Evolutionary conservation across 2,888 invertebrate species (phyloP), one percentile per base, ranked within the genome.

Genomic region (Pachymerium ferrugineum): DNA sequence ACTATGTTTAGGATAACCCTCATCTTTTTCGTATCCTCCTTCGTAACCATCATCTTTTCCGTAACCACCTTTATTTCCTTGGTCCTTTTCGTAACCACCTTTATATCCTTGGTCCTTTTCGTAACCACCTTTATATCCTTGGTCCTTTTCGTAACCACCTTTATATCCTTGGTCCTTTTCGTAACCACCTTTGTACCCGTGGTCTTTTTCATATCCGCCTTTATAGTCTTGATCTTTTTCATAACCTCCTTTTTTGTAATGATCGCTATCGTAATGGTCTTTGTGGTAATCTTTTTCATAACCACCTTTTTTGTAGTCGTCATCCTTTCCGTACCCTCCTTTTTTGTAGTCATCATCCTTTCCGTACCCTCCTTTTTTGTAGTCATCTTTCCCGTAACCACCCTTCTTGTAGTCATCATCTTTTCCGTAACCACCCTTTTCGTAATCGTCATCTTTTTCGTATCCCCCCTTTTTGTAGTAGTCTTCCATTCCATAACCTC

Each of bases 241-340:
- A 16, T 54, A 5, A 10, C 10, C 10, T n/a, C 14, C 42, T 42
- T 42, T 42, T 16, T 14, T 14, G 14, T 42, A 42, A 8, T 14
- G n/a, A 14, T 42, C 42, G n/a, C n/a, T n/a, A n/a, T n/a, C n/a
- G n/a, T n/a, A n/a, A n/a, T n/a, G n/a, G n/a, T n/a, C n/a, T n/a
- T n/a, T n/a, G n/a, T n/a, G n/a, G n/a, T n/a, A n/a, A 42, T 42
- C 42, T 54, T 54, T 54, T 54, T 19, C 19, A 54, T 54, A 54
- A 0, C 47, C 19, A 5, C 6, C 47, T 10, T 54, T n/a, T 54
- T 54, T 54, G 16, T 54, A 54, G 4, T 16, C 16, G 19, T 54
- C 19, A 3, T 19, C 47, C 22, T 54, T 54, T 4, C 47, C 47
- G 1, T 54, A 3, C 6, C 47, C 47, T 22, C 22, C 16, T 19